Evolutionary conservation across 2,888 invertebrate genomes (phyloP).

Genomic region (Epirrita christyi): DNA sequence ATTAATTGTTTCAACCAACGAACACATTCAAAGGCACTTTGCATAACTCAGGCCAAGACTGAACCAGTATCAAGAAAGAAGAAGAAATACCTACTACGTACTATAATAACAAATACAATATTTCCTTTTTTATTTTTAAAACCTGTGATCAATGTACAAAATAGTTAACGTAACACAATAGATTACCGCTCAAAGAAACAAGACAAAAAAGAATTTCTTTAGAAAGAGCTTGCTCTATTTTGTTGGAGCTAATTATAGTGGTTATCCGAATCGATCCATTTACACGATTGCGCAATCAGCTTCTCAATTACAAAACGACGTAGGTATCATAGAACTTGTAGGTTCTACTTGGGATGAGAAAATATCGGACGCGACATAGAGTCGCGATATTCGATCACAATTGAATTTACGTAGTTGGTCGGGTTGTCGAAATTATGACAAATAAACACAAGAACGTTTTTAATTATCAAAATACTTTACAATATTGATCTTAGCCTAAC

Average conservation of each 20-base stretch:
- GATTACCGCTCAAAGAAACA: conserved; percentile 49
- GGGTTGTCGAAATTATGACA: too few species aligned
- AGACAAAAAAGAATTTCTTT: conserved; percentile 55
- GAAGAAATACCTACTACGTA: neutral
- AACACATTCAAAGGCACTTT: too few species aligned
- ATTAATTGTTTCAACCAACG: too few species aligned
- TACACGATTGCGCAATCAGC: conserved; percentile 71
- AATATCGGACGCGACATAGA: conserved; percentile 8
- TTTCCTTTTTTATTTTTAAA: neutral
- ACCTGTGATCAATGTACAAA: conserved; percentile 6
- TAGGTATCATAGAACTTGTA: conserved; percentile 56
- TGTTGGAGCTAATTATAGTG: conserved; percentile 73
- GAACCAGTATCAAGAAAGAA: neutral
- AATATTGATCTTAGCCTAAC: too few species aligned
- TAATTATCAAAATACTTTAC: too few species aligned
- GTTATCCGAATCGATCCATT: conserved; percentile 75
- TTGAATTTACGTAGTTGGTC: too few species aligned
- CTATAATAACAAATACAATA: neutral
- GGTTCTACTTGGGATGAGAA: conserved; percentile 4
- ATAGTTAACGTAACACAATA: conserved; percentile 49
- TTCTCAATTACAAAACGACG: conserved; percentile 71
- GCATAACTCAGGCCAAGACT: too few species aligned
- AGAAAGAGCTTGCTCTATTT: conserved; percentile 65
- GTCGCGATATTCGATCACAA: neutral
- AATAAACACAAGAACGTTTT: too few species aligned